Percentiles rank a stretch among this genome's conserved stretches.
phyloP scores from a whole-genome alignment of 2,113 vertebrate genomes.

The Salvator merianae region DNA sequence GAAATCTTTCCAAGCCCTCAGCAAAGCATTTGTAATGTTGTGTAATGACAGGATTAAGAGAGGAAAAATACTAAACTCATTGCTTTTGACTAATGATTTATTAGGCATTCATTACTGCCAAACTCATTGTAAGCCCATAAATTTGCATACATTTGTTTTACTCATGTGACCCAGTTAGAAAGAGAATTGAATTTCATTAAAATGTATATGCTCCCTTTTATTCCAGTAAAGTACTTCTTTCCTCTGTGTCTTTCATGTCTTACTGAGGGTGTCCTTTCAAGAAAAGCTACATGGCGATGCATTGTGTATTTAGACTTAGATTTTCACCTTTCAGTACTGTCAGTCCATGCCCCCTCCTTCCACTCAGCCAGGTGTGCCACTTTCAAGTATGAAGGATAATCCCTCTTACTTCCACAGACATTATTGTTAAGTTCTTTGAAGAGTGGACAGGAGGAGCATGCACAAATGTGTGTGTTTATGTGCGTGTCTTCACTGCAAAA shows the following conservation, averaged over 20 bases:
- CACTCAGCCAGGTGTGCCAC: slow-evolving; percentile 46
- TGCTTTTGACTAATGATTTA: slow-evolving; percentile 62
- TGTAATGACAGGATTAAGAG: slow-evolving; percentile 36
- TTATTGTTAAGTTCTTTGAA: slow-evolving; percentile 61
- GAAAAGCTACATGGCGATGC: slow-evolving; percentile 43
- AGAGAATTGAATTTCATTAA: slow-evolving; percentile 69
- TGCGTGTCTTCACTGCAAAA: slow-evolving; percentile 25
- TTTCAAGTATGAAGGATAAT: slow-evolving; percentile 61
- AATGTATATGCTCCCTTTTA: slow-evolving; percentile 9
- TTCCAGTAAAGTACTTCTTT: slow-evolving; percentile 52
- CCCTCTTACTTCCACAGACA: slow-evolving; percentile 44
- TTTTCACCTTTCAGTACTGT: slow-evolving; percentile 42
- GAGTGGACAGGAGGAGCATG: slow-evolving; percentile 27
- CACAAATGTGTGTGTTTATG: neutral
- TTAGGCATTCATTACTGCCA: slow-evolving; percentile 53
- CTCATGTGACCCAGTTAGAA: slow-evolving; percentile 72
- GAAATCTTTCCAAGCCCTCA: slow-evolving; percentile 11
- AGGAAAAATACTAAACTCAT: slow-evolving; percentile 34
- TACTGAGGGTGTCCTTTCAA: slow-evolving; percentile 48
- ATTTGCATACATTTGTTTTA: slow-evolving; percentile 71
- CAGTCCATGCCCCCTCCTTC: slow-evolving; percentile 13
- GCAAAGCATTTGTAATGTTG: slow-evolving; percentile 18
- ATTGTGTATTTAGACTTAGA: slow-evolving; percentile 51
- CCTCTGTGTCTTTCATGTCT: slow-evolving; percentile 49
- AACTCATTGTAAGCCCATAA: slow-evolving; percentile 68